A percentile compares a stretch with the other conserved stretches of the same genome.
These are phyloP conservation scores for Torymus tubicola DNA, from an alignment of 2,888 invertebrate genomes.

Conservation along the genomic window DNA sequence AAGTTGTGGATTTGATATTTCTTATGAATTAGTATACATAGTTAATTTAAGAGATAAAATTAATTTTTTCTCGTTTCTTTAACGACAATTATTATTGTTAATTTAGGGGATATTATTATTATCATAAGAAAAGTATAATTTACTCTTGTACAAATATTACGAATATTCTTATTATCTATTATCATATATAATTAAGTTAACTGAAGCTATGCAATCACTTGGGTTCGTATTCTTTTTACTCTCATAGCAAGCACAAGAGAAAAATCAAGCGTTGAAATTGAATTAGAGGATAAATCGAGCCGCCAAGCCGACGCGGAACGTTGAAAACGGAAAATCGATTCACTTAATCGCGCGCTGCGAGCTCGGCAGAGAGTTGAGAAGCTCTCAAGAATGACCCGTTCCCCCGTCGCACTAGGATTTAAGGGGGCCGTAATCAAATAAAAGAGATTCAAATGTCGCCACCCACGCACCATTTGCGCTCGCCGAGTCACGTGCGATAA, in stretches of 20 bases:
- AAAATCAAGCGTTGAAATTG: too few species aligned
- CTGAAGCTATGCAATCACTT: too few species aligned
- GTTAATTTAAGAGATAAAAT: too few species aligned
- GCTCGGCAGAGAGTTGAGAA: conserved; percentile 10
- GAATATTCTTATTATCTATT: too few species aligned
- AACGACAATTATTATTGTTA: too few species aligned
- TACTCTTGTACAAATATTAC: too few species aligned
- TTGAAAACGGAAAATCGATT: conserved; percentile 14
- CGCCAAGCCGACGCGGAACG: not conserved
- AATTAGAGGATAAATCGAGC: not conserved
- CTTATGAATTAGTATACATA: not conserved
- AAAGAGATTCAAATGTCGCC: conserved; percentile 67
- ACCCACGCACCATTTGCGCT: conserved; percentile 53
- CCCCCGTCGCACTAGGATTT: conserved; percentile 51
- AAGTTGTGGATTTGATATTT: not conserved
- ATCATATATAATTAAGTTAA: too few species aligned
- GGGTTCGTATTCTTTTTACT: too few species aligned
- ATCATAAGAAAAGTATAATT: too few species aligned
- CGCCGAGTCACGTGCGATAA: conserved; percentile 57
- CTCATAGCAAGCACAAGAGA: too few species aligned
- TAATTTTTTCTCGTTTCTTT: too few species aligned
- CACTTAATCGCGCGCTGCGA: conserved; percentile 57
- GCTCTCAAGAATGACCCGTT: conserved; percentile 22
- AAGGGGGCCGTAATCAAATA: conserved; percentile 67
- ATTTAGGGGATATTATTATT: too few species aligned